phyloP scores from a whole-genome alignment of 1,140 invertebrate species.

The Eueides isabella region DNA sequence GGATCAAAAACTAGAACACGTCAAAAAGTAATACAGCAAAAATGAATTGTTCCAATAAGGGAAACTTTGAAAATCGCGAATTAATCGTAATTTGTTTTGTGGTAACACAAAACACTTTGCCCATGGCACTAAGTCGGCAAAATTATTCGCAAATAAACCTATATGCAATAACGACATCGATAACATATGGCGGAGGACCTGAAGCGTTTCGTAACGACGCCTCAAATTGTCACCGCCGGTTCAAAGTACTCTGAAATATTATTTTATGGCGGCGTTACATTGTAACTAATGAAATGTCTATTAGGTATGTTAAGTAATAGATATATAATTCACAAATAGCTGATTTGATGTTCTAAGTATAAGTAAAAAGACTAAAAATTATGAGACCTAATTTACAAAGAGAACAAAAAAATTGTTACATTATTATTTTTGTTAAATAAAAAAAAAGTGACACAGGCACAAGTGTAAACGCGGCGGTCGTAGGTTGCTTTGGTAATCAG shows the following conservation, averaged over 20 bases:
- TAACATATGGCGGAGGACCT: slow-evolving; percentile 35
- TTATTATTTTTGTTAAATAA: too few species aligned
- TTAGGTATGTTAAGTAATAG: not conserved
- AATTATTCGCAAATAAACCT: slow-evolving; percentile 28
- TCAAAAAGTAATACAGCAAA: too few species aligned
- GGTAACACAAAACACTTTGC: slow-evolving; percentile 20
- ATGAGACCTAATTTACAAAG: too few species aligned
- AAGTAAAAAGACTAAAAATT: too few species aligned
- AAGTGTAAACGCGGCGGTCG: too few species aligned
- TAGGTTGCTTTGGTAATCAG: too few species aligned
- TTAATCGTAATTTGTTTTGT: slow-evolving; percentile 16
- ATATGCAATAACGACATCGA: slow-evolving; percentile 28
- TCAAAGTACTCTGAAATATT: slow-evolving; percentile 21
- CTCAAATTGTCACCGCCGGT: slow-evolving; percentile 24
- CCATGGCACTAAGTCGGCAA: slow-evolving; percentile 27
- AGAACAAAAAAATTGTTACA: too few species aligned
- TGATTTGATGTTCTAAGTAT: not conserved
- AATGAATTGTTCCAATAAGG: not conserved
- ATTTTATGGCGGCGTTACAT: slow-evolving; percentile 14
- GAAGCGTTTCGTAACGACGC: slow-evolving; percentile 26
- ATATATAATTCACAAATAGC: not conserved
- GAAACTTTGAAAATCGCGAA: not conserved
- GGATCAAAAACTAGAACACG: too few species aligned
- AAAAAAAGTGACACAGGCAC: too few species aligned
- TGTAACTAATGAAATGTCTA: slow-evolving; percentile 9